Percentiles rank a stretch among this genome's conserved stretches.
These are phyloP conservation scores for Enoplosus armatus DNA, from an alignment of 2,797 vertebrate species.

Conservation along the genomic window DNA sequence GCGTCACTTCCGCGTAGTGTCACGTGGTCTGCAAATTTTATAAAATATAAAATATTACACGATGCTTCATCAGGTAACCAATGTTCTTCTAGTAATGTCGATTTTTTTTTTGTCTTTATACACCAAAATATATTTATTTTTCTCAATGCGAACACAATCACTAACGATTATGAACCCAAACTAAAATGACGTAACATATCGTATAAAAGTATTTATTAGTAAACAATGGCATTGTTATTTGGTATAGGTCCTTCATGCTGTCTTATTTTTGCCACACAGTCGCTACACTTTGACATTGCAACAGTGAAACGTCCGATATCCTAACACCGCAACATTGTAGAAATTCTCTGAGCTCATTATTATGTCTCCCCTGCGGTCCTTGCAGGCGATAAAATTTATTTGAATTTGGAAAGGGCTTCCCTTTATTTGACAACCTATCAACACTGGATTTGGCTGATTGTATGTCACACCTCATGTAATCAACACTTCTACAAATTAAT, in stretches of 20 bases:
- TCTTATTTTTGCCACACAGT: not conserved
- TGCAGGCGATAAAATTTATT: conserved; percentile 43
- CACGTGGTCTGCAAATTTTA: conserved; percentile 63
- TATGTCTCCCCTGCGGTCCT: conserved; percentile 61
- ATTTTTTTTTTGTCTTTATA: not conserved
- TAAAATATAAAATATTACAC: not conserved
- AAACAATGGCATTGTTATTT: not conserved
- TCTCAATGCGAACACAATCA: not conserved
- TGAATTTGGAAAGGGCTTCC: rapidly evolving
- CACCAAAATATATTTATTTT: not conserved
- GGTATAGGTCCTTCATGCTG: too few relatives aligned
- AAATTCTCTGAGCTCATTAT: conserved; percentile 37
- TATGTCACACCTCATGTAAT: rapidly evolving
- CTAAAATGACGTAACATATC: not conserved
- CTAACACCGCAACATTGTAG: conserved; percentile 10
- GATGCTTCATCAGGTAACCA: rapidly evolving
- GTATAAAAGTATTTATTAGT: not conserved
- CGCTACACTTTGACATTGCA: not conserved
- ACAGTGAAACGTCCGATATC: not conserved
- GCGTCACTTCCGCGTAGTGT: conserved; percentile 84
- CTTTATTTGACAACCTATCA: rapidly evolving
- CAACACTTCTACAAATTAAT: rapidly evolving
- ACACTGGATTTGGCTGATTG: rapidly evolving
- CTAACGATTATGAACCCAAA: not conserved
- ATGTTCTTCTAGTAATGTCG: not conserved